These are phyloP conservation scores for Tenodera sinensis DNA, from an alignment of 2,888 invertebrate genomes.

Conservation along the genomic window DNA sequence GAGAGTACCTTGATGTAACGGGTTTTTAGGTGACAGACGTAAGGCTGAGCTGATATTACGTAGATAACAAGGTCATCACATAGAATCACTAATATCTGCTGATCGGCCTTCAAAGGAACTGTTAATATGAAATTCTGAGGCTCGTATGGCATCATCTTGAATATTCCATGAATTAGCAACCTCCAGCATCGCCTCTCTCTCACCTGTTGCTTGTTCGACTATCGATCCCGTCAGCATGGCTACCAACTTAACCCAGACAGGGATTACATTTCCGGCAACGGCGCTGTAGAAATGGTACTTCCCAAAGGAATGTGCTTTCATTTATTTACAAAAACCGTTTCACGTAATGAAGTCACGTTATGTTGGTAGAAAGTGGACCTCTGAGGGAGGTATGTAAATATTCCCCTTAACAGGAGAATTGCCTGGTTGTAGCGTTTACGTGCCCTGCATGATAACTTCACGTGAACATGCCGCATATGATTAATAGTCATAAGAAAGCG, in stretches of 20 bases:
- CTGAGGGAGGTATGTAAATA: not conserved
- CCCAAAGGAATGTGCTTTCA: not conserved
- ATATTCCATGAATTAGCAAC: not conserved
- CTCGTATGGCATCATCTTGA: not conserved
- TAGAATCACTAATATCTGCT: no score
- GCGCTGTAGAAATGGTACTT: not conserved
- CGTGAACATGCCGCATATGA: no score
- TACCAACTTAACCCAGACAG: not conserved
- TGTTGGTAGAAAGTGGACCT: not conserved
- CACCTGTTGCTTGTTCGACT: not conserved
- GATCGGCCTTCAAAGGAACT: not conserved
- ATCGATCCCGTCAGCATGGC: not conserved
- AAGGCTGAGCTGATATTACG: no score
- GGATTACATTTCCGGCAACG: not conserved
- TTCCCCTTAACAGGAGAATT: not conserved
- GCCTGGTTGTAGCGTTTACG: no score
- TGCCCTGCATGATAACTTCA: no score
- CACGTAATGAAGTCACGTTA: not conserved
- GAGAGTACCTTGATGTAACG: no score
- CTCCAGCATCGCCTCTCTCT: not conserved
- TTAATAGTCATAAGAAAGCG: no score
- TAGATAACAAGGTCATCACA: no score
- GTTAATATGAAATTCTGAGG: not conserved
- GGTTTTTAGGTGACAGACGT: no score
- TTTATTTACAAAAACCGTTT: not conserved